These are phyloP conservation scores for Pangasius krempfi DNA, from an alignment of 2,797 vertebrate genomes.

Conservation along the genomic window DNA sequence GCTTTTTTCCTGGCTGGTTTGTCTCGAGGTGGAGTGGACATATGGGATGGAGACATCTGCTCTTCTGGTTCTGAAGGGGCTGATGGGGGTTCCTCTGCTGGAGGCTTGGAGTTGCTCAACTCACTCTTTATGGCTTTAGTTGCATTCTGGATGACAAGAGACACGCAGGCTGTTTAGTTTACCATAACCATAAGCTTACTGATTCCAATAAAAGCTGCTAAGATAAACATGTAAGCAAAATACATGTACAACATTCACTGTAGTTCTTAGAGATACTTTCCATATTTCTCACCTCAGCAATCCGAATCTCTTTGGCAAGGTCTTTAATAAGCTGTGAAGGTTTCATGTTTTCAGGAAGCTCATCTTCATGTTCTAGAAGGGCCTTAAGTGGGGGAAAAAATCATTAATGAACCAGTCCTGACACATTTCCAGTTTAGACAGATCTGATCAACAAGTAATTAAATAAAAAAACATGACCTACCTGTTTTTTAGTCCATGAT, in stretches of 20 bases:
- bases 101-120: conserved; percentile 76
- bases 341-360: conserved; percentile 98
- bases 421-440: conserved; percentile 13
- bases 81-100: conserved; percentile 79
- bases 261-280: neutral
- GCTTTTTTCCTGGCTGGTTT: conserved; percentile 80
- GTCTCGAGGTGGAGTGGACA: conserved; percentile 82
- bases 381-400: conserved; percentile 74
- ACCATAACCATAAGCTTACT: neutral
- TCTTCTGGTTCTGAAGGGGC: conserved; percentile 81
- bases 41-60: conserved; percentile 80
- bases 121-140: conserved; percentile 89
- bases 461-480: conserved; percentile 53
- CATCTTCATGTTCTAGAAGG: conserved; percentile 94
- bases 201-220: neutral
- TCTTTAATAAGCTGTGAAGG: conserved; percentile 98
- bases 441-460: conserved; percentile 1
- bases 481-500: conserved; percentile 99
- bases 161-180: neutral
- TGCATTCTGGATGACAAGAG: conserved; percentile 73
- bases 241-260: neutral
- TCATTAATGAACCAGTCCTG: conserved; percentile 12
- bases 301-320: conserved; percentile 97
- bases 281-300: conserved; percentile 85
- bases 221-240: neutral